Conservation (phyloP, 1,140 invertebrate species). For the Holotrichia oblita region DNA sequence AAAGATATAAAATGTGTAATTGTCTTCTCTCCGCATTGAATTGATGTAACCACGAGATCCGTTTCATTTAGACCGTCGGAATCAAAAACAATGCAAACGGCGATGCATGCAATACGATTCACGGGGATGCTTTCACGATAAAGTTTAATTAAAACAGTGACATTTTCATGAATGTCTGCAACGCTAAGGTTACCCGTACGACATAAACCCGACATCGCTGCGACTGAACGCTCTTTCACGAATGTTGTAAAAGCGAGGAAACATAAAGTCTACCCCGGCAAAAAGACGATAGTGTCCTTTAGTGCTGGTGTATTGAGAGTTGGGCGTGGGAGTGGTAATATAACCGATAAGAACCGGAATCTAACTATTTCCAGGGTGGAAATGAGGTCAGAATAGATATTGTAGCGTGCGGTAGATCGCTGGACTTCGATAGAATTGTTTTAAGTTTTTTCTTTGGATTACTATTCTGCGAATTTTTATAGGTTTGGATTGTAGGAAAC, state of each 20-base stretch:
- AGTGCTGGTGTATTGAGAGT: not conserved
- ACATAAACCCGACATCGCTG: slow-evolving; percentile 1
- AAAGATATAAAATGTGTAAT: not conserved
- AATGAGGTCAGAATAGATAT: not conserved
- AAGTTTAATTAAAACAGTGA: slow-evolving; percentile 21
- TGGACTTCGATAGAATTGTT: not conserved
- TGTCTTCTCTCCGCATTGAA: too few species aligned
- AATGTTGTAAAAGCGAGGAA: not conserved
- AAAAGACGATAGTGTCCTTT: not conserved
- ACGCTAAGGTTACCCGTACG: not conserved
- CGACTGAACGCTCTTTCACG: not conserved
- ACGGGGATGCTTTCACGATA: not conserved
- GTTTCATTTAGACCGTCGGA: not conserved
- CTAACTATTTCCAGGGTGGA: not conserved
- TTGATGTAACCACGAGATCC: not conserved
- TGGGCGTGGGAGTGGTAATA: not conserved
- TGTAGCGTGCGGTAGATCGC: not conserved
- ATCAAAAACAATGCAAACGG: not conserved
- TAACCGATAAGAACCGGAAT: slow-evolving; percentile 6
- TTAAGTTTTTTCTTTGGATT: not conserved
- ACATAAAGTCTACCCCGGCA: not conserved
- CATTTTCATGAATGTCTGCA: slow-evolving; percentile 8
- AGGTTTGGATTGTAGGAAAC: not conserved
- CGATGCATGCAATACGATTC: not conserved
- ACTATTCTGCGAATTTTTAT: not conserved